Evolutionary conservation across 92 coral and sea anemone genomes (phyloP).

Genomic region (Palythoa heliodiscus): DNA sequence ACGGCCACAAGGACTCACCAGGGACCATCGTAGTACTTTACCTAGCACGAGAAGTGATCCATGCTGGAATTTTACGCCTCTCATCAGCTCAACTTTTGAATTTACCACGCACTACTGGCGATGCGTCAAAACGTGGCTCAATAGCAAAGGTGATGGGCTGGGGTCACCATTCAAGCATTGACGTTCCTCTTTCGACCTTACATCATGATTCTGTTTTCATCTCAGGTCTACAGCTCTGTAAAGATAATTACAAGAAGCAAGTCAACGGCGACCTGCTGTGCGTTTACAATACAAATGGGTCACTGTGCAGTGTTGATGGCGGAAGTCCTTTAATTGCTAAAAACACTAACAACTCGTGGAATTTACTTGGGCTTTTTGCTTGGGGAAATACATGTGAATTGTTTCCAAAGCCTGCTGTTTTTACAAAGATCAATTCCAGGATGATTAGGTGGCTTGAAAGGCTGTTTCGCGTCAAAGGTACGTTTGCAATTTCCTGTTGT

Average conservation of each 20-base stretch:
- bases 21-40: constrained; percentile 69
- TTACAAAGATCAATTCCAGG: constrained; percentile 50
- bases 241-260: constrained; percentile 42
- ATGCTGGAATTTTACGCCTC: constrained; percentile 31
- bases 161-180: constrained; percentile 68
- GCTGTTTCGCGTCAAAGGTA: constrained; percentile 70
- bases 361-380: constrained; percentile 72
- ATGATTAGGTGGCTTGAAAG: constrained; percentile 59
- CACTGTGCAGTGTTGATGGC: constrained; percentile 69
- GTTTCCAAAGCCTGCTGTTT: constrained; percentile 59
- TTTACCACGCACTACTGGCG: constrained; percentile 1
- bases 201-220: constrained; percentile 56
- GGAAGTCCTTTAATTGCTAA: constrained; percentile 77
- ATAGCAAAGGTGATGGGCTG: constrained; percentile 67
- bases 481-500: constrained; percentile 31
- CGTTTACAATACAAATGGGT: constrained; percentile 49
- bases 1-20: constrained; percentile 44
- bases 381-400: constrained; percentile 72
- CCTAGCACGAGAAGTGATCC: constrained; percentile 64
- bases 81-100: constrained; percentile 29
- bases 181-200: constrained; percentile 54
- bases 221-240: constrained; percentile 48
- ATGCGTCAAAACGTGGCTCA: not conserved
- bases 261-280: constrained; percentile 61
- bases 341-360: constrained; percentile 45